Conservation (phyloP, 1,140 invertebrate genomes). For the Bacillus rossius region DNA sequence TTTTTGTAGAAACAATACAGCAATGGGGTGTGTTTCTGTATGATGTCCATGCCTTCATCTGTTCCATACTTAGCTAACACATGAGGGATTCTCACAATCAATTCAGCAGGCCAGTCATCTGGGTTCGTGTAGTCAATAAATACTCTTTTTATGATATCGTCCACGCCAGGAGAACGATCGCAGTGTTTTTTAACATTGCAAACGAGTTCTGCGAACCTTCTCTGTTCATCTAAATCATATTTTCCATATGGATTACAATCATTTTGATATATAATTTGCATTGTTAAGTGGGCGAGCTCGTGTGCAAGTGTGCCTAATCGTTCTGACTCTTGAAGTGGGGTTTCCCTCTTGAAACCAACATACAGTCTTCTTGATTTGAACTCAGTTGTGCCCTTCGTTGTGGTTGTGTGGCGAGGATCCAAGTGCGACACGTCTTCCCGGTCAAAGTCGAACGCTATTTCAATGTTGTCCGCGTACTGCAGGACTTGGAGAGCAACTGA, state of each 20-base stretch:
- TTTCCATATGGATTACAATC: background rate
- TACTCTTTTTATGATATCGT: too few species aligned
- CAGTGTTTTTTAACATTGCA: too few species aligned
- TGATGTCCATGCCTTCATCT: too few species aligned
- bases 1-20: too few species aligned
- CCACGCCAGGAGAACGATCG: too few species aligned
- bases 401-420: background rate
- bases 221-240: too few species aligned
- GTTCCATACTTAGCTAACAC: too few species aligned
- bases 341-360: background rate
- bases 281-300: background rate
- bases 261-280: background rate
- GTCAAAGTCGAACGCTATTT: slow-evolving; percentile 2
- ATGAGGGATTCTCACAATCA: too few species aligned
- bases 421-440: background rate
- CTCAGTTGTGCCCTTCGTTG: background rate
- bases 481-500: background rate
- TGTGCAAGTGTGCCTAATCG: background rate
- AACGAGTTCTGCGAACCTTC: too few species aligned
- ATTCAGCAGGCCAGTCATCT: too few species aligned
- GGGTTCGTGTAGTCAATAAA: too few species aligned
- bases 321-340: background rate
- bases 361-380: background rate
- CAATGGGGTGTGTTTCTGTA: too few species aligned
- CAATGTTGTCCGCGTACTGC: background rate